These are phyloP conservation scores for Anguilla anguilla DNA, from an alignment of 2,797 vertebrate genomes.

Conservation along the genomic window DNA sequence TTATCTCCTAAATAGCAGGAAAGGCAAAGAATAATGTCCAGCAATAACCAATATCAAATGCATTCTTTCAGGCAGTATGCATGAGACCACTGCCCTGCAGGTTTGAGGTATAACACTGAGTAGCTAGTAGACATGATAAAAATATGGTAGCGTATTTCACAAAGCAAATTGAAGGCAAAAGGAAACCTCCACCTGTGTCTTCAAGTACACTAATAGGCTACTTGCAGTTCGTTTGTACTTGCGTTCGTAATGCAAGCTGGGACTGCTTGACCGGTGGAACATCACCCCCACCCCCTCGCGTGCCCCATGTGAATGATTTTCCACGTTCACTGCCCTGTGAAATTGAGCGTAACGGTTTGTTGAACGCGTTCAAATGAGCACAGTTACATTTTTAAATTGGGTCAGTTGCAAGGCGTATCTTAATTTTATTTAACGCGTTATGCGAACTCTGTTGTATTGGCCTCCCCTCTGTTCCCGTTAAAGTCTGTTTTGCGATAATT, in stretches of 20 bases:
- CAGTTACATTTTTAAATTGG: not conserved
- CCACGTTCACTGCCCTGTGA: not conserved
- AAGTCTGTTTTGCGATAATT: not conserved
- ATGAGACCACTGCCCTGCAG: not conserved
- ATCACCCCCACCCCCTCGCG: not conserved
- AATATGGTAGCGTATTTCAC: not conserved
- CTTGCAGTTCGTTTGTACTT: not conserved
- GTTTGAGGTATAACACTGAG: not conserved
- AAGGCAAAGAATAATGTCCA: slow-evolving; percentile 52
- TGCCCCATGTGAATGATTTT: not conserved
- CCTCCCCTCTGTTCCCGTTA: not conserved
- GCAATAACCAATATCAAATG: not conserved
- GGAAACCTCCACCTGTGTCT: not conserved
- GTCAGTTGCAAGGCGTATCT: not conserved
- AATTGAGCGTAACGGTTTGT: not conserved
- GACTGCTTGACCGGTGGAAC: not conserved
- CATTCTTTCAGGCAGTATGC: not conserved
- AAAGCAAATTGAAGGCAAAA: not conserved
- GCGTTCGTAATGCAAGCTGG: not conserved
- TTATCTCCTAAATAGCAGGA: slow-evolving; percentile 34
- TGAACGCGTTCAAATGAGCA: not conserved
- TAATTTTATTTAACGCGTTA: not conserved
- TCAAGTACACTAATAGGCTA: not conserved
- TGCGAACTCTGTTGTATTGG: not conserved
- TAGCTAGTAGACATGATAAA: not conserved